Evolutionary conservation across 2,797 vertebrate genomes (phyloP), one percentile per base, ranked within the genome.

Genomic region (Oryzias sinensis): DNA sequence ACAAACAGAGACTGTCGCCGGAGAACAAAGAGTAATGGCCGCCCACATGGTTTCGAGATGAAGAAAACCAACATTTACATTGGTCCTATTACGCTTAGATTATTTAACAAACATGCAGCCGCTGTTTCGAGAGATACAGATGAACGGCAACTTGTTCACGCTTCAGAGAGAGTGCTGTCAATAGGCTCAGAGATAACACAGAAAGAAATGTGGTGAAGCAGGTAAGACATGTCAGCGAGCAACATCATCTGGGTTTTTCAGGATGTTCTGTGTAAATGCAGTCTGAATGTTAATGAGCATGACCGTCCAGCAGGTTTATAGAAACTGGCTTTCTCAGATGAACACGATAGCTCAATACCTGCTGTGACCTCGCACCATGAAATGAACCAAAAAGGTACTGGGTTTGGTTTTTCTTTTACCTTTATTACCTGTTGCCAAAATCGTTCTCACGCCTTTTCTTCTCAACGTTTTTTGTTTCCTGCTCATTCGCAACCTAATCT

Each of bases 131-230:
- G 27, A 59, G 46, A 48, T 25, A 6, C 59, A 64, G 53, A 55
- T 27, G 47, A 75, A 46, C 45, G 40, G 45, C 22, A 45, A 49
- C 49, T 20, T 20, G 25, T 43, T 70, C 44, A 29, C 29, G 59
- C 57, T 50, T 51, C 44, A 48, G 57, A 65, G 45, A 8, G 18
- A 60, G 70, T 50, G 18, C 42, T 24, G 69, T 43, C 20, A 61
- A 73, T 68, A 67, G 43, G 60, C 49, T 14, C 13, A 5, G 5
- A 73, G 83, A 84, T 80, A 80, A 64, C 43, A 37, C 22, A 5
- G 45, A 44, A 9, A 67, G 74, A 86, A 90, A 90, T 90, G 89
- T 63, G 68, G 86, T 55, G 65, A 61, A 79, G 84, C 90, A 79
- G 86, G 89, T 87, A 77, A 56, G 50, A 84, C 80, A 22, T 65